phyloP scores from a whole-genome alignment of 2,113 vertebrate genomes.

The Seriola aureovittata region DNA sequence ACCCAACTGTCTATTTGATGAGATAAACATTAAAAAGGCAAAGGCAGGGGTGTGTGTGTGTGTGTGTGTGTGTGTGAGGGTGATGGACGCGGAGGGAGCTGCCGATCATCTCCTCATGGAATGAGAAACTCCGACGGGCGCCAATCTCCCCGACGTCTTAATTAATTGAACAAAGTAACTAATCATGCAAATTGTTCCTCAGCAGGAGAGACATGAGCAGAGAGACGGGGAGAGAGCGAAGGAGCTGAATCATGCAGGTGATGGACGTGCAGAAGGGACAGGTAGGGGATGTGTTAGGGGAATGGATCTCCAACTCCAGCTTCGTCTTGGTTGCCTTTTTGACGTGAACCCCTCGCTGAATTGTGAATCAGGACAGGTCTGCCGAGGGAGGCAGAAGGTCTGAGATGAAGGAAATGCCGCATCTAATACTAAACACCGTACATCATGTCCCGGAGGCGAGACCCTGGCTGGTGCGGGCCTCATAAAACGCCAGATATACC shows the following conservation, averaged over 20 bases:
- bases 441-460: conserved; percentile 29
- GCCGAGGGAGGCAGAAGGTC: conserved; percentile 27
- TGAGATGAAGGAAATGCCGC: conserved; percentile 47
- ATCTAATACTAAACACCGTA: conserved; percentile 14
- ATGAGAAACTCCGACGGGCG: conserved; percentile 8
- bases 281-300: neutral
- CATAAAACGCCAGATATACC: conserved; percentile 39
- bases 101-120: conserved; percentile 55
- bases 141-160: conserved; percentile 54
- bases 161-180: conserved; percentile 72
- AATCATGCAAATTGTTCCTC: conserved; percentile 65
- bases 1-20: conserved; percentile 43
- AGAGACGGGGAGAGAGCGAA: neutral
- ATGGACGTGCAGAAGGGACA: conserved; percentile 13
- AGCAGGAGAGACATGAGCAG: conserved; percentile 15
- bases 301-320: conserved; percentile 13
- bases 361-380: conserved; percentile 5
- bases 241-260: conserved; percentile 37
- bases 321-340: conserved; percentile 35
- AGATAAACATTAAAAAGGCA: conserved; percentile 63
- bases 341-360: conserved; percentile 42
- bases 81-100: conserved; percentile 23
- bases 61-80: neutral
- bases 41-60: neutral
- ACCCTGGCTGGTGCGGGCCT: neutral